Conservation (phyloP, 1,140 invertebrate species). For the Brachionus rubens region DNA sequence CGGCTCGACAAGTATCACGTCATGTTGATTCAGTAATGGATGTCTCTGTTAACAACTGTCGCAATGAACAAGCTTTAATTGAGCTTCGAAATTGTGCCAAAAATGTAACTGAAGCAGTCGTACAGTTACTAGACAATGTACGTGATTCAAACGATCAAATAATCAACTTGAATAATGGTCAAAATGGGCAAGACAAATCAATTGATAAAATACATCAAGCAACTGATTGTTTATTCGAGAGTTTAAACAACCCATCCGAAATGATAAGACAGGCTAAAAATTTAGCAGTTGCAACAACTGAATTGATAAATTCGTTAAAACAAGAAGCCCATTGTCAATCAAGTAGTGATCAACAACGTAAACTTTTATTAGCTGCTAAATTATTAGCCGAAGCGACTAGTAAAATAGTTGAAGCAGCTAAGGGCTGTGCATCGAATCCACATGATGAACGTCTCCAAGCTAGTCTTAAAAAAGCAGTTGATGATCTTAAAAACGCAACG, state of each 20-base stretch:
- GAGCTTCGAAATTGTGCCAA: slow-evolving; percentile 21
- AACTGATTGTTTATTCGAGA: slow-evolving; percentile 81
- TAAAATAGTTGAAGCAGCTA: slow-evolving; percentile 89
- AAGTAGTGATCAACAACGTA: slow-evolving; percentile 81
- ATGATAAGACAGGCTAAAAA: slow-evolving; percentile 90
- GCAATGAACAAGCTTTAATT: not conserved
- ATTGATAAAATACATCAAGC: slow-evolving; percentile 85
- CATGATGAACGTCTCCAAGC: slow-evolving; percentile 79
- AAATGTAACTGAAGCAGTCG: slow-evolving; percentile 25
- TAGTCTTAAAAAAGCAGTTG: slow-evolving; percentile 77
- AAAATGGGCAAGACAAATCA: slow-evolving; percentile 69
- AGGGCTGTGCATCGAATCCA: slow-evolving; percentile 80
- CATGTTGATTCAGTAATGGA: slow-evolving; percentile 85
- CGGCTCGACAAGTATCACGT: slow-evolving; percentile 83
- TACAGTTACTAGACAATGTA: not conserved
- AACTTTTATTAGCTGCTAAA: slow-evolving; percentile 77
- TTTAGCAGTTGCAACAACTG: slow-evolving; percentile 85
- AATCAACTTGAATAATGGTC: not conserved
- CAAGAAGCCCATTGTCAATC: slow-evolving; percentile 75
- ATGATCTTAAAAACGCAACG: slow-evolving; percentile 67
- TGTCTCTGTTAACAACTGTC: slow-evolving; percentile 68
- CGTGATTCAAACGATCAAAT: slow-evolving; percentile 27
- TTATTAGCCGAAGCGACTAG: slow-evolving; percentile 90
- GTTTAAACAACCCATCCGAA: slow-evolving; percentile 75
- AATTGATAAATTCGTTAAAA: slow-evolving; percentile 86